Evolutionary conservation across 2,888 invertebrate species (phyloP), one percentile per base, ranked within the genome.

Genomic region (Ethmia dodecea): DNA sequence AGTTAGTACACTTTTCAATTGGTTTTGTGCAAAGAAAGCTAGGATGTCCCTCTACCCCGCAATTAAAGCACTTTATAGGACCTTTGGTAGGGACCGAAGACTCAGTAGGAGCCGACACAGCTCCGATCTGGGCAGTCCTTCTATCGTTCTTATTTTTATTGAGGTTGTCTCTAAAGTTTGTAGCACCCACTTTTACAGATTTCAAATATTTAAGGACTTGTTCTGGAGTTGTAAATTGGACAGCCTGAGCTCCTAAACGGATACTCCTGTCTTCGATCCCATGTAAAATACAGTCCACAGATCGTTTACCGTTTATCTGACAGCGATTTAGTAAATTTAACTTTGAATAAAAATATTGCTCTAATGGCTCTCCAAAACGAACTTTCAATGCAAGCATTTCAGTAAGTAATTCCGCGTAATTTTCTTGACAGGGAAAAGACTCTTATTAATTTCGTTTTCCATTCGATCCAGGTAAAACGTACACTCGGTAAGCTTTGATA

Each of bases 321-420:
- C 47, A 50, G 2, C 42, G 16, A 26, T 48, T 45, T 15, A 48
- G 26, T 47, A 47, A 18, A 31, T n/a, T n/a, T n/a, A n/a, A n/a
- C n/a, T n/a, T n/a, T n/a, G n/a, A n/a, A n/a, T n/a, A n/a, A n/a
- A n/a, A 44, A 11, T 41, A 43, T 12, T 26, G 13, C 12, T 44
- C 47, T 1, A 46, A 12, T 0, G 42, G 35, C 22, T 46, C 43
- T 2, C 38, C 43, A 15, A 34, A 43, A 2, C 24, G 24, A 8
- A 34, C 43, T 20, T 15, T 35, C 13, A 30, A 35, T n/a, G 11
- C 18, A 3, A 45, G 25, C 45, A 47, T 45, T 11, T 43, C 40
- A 4, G 37, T 35, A 4, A 42, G 20, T 11, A 44, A 32, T 20
- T 43, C 40, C 8, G 44, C 50, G n/a, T n/a, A n/a, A n/a, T n/a